A percentile compares a stretch with the other conserved stretches of the same genome.
Conservation (phyloP, 2,888 invertebrate genomes). For the Campopleginae sp. region DNA sequence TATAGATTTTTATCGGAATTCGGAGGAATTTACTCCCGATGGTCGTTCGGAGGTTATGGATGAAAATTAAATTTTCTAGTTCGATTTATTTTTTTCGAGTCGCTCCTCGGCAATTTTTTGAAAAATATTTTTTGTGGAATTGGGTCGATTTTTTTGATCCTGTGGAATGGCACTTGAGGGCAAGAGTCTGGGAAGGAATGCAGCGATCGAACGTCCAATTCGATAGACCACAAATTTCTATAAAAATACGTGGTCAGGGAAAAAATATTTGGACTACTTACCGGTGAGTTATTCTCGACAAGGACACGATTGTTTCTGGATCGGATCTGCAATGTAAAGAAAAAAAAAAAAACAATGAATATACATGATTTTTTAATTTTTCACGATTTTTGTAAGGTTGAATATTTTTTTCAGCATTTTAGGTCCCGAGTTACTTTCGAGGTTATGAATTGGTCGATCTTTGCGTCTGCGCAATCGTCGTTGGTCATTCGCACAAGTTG, state of each 20-base stretch:
- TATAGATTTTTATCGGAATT: not conserved
- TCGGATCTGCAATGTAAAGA: slow-evolving; percentile 73
- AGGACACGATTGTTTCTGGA: slow-evolving; percentile 73
- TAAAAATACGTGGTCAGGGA: not conserved
- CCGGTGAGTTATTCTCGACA: slow-evolving; percentile 72
- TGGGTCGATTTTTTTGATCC: no score
- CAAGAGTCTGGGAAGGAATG: not conserved
- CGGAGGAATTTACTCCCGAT: not conserved
- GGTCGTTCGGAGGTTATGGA: not conserved
- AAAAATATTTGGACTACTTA: slow-evolving; percentile 66
- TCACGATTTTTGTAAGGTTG: not conserved
- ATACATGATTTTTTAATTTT: not conserved
- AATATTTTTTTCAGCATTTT: not conserved
- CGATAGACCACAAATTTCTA: not conserved
- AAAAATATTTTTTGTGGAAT: not conserved
- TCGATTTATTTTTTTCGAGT: not conserved
- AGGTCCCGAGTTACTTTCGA: not conserved
- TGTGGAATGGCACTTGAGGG: not conserved
- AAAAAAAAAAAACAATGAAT: not conserved
- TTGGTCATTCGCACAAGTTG: not conserved
- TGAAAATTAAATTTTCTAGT: not conserved
- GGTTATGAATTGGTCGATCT: not conserved
- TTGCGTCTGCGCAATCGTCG: not conserved
- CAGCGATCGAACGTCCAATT: slow-evolving; percentile 9
- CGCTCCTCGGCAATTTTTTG: not conserved